A percentile compares a stretch with the other conserved stretches of the same genome.
These are phyloP conservation scores for Cyclopterus lumpus DNA, from an alignment of 2,797 vertebrate genomes.

Conservation along the genomic window DNA sequence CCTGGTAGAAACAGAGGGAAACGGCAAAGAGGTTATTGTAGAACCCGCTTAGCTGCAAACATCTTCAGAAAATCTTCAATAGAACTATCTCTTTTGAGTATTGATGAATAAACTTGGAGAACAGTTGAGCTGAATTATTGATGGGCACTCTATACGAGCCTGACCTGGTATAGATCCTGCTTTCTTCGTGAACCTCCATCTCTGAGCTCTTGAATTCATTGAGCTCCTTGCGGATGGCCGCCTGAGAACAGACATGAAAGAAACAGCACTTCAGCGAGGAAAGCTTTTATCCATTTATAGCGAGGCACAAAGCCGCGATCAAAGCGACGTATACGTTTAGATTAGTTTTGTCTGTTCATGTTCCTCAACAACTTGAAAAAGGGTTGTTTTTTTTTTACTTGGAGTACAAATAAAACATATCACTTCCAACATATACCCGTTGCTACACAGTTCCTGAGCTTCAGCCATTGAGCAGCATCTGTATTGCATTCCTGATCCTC, in stretches of 20 bases:
- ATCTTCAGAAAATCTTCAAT: background rate
- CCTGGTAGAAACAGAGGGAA: slow-evolving; percentile 71
- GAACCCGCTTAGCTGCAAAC: fast-evolving
- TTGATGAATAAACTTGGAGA: slow-evolving; percentile 37
- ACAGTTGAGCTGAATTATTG: slow-evolving; percentile 38
- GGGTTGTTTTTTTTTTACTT: background rate
- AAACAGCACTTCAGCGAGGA: slow-evolving; percentile 16
- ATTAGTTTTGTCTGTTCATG: background rate
- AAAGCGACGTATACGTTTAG: background rate
- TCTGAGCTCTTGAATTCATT: slow-evolving; percentile 98
- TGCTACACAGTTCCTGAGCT: slow-evolving; percentile 20
- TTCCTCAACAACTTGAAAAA: background rate
- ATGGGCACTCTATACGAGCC: slow-evolving; percentile 32
- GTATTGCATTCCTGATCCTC: slow-evolving; percentile 51
- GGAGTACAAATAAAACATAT: background rate
- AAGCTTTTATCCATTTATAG: slow-evolving; percentile 8
- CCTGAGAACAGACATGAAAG: slow-evolving; percentile 79
- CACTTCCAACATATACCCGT: background rate
- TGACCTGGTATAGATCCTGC: slow-evolving; percentile 95
- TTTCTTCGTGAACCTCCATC: slow-evolving; percentile 97
- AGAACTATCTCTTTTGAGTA: slow-evolving; percentile 5
- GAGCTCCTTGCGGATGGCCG: slow-evolving; percentile 96
- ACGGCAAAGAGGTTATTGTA: background rate
- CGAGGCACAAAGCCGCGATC: background rate
- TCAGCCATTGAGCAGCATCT: slow-evolving; percentile 5